Percentiles rank a stretch among this genome's conserved stretches.
These are phyloP conservation scores for Callyntrura sp. DNA, from an alignment of 2,888 invertebrate genomes.

Conservation along the genomic window DNA sequence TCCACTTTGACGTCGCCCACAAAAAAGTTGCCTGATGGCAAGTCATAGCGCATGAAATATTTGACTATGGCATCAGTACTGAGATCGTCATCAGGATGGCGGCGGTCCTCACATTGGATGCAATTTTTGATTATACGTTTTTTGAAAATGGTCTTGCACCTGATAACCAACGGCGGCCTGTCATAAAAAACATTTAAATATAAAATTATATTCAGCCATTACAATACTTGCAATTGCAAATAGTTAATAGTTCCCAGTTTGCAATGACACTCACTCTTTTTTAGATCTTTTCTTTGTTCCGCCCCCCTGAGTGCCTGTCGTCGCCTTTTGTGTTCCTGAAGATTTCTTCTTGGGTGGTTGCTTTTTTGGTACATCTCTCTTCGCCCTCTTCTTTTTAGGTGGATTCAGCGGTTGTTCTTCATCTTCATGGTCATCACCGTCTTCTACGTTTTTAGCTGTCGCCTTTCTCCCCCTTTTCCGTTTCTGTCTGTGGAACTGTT, in stretches of 20 bases:
- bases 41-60: background rate
- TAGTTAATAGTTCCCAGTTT: background rate
- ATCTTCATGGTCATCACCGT: background rate
- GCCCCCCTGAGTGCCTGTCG: no score
- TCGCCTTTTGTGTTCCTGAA: no score
- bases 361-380: no score
- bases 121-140: slow-evolving; percentile 10
- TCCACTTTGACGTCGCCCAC: background rate
- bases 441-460: no score
- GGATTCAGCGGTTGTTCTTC: background rate
- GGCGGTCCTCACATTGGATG: background rate
- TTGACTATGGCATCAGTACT: background rate
- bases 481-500: slow-evolving; percentile 84
- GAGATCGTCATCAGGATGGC: background rate
- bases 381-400: background rate
- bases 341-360: no score
- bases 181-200: no score
- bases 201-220: no score
- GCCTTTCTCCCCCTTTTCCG: no score
- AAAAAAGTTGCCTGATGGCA: background rate
- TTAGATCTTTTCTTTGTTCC: background rate
- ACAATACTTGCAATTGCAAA: background rate
- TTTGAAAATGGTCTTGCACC: slow-evolving; percentile 8
- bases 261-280: background rate
- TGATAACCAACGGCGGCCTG: background rate